Percentiles rank a stretch among this genome's conserved stretches.
phyloP scores from a whole-genome alignment of 2,113 vertebrate species.

The Chelonoidis abingdonii region DNA sequence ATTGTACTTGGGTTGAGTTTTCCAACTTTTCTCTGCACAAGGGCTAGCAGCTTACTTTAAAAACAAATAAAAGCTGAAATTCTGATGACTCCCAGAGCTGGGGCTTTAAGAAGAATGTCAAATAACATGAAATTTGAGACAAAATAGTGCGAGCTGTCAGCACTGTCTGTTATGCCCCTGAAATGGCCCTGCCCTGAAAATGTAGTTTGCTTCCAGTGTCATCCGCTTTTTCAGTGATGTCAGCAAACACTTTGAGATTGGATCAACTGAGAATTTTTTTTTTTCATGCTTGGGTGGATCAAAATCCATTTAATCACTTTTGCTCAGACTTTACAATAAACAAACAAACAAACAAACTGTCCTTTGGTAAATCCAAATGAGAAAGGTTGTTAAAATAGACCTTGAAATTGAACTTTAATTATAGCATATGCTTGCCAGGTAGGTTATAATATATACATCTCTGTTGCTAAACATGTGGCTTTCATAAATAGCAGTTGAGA shows the following conservation, averaged over 20 bases:
- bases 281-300: accelerated
- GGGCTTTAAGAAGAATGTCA: not conserved
- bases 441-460: not conserved
- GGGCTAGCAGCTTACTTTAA: not conserved
- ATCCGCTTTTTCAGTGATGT: accelerated
- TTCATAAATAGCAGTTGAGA: not conserved
- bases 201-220: not conserved
- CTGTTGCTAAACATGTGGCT: not conserved
- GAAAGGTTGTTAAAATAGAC: not conserved
- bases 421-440: not conserved
- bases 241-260: not conserved
- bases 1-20: not conserved
- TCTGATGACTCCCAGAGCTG: not conserved
- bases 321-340: not conserved
- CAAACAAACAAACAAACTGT: too few relatives aligned
- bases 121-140: not conserved
- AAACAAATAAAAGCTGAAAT: not conserved
- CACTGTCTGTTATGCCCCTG: not conserved
- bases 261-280: not conserved
- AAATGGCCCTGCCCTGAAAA: not conserved
- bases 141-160: not conserved
- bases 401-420: not conserved
- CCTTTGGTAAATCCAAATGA: not conserved
- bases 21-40: not conserved
- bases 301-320: not conserved